Conservation (phyloP, 2,797 vertebrate species). For the Amblyraja radiata region DNA sequence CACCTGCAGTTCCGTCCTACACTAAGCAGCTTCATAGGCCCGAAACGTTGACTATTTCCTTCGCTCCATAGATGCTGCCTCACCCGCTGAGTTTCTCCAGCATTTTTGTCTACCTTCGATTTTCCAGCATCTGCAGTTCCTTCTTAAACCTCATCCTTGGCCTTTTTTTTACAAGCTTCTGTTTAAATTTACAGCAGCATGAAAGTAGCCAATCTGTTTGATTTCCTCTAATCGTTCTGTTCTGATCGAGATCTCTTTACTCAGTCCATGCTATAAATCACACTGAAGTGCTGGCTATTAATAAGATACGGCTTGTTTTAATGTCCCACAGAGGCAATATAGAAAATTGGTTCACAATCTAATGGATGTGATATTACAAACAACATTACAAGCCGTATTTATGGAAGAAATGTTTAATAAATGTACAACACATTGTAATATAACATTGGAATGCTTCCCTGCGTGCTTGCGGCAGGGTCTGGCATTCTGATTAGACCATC, state of each 20-base stretch:
- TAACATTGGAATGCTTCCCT: neutral
- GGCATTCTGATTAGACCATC: neutral
- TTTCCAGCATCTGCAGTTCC: no score
- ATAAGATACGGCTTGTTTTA: neutral
- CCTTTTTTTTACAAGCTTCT: constrained; percentile 6
- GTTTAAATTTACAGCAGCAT: constrained; percentile 20
- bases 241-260: neutral
- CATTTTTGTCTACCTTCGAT: no score
- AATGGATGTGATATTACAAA: neutral
- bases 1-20: no score
- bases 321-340: neutral
- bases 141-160: no score
- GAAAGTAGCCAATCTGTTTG: constrained; percentile 16
- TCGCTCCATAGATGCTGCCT: no score
- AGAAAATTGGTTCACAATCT: neutral
- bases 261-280: neutral
- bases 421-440: neutral
- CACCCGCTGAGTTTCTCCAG: no score
- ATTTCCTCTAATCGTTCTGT: constrained; percentile 13
- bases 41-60: no score
- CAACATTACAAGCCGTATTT: neutral
- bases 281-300: neutral
- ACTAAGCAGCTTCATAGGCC: neutral
- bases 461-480: neutral
- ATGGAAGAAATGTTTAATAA: neutral